Evolutionary conservation across 2,888 invertebrate species (phyloP).

Genomic region (Athalia cordata): DNA sequence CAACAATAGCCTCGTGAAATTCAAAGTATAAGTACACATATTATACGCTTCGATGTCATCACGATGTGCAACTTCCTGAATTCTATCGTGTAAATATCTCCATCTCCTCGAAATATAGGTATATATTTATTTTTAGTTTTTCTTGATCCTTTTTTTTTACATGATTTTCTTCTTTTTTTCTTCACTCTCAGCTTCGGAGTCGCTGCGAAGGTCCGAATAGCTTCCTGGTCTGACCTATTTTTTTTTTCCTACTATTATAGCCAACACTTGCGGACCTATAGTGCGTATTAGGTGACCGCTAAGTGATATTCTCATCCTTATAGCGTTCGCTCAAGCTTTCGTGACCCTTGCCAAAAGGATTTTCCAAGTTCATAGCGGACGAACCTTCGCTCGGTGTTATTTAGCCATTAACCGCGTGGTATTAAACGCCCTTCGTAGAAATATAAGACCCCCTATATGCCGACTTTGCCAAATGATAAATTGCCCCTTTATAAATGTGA

Average conservation of each 20-base stretch:
- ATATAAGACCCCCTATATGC: no score
- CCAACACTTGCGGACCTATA: background rate
- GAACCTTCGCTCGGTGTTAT: background rate
- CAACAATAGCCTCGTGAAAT: no score
- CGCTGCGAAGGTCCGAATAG: background rate
- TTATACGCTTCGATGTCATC: no score
- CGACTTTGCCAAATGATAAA: background rate
- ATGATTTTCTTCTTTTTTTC: background rate
- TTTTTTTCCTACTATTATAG: background rate
- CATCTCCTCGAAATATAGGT: background rate
- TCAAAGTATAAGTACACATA: no score
- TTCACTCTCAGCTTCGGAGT: background rate
- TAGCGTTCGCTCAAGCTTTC: background rate
- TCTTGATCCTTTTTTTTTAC: background rate
- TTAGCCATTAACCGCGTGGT: conserved; percentile 6
- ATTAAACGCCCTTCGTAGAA: background rate
- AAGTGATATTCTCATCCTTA: conserved; percentile 8
- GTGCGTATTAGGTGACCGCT: conserved; percentile 23
- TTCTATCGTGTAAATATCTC: no score
- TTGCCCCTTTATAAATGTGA: background rate
- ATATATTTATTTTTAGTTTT: background rate
- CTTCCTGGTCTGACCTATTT: background rate
- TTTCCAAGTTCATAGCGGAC: background rate
- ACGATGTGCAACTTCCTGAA: no score
- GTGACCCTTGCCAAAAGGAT: conserved; percentile 3